Evolutionary conservation across 1,140 invertebrate genomes (phyloP).

Genomic region (Zaprionus kolodkinae): DNA sequence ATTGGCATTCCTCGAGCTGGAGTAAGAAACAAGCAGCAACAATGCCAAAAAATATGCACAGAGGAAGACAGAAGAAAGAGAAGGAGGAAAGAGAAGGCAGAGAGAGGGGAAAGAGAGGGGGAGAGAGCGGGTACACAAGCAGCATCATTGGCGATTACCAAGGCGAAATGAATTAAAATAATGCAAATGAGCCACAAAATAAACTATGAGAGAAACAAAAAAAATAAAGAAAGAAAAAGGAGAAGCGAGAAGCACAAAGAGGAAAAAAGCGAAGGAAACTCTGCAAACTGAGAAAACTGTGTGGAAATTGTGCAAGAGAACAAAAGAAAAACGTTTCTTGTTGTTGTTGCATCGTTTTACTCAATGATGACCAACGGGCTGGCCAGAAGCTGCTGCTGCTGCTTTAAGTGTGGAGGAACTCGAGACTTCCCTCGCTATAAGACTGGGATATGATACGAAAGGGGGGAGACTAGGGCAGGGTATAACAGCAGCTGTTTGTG

Average conservation of each 20-base stretch:
- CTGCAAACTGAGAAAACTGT: conserved; percentile 3
- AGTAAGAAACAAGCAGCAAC: conserved; percentile 22
- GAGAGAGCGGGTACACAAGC: not conserved
- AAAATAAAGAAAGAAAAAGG: too few relatives aligned
- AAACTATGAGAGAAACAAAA: conserved; percentile 35
- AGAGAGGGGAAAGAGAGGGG: not conserved
- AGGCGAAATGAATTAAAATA: conserved; percentile 71
- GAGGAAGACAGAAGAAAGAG: not conserved
- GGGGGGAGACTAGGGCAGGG: not conserved
- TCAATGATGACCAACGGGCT: conserved; percentile 51
- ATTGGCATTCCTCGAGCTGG: conserved; percentile 34
- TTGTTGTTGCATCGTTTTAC: conserved; percentile 13
- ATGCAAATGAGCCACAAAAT: conserved; percentile 75
- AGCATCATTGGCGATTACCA: conserved; percentile 33
- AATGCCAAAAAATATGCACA: conserved; percentile 8
- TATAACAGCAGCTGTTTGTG: conserved; percentile 49
- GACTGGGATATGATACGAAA: too few relatives aligned
- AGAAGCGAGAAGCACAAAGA: not conserved
- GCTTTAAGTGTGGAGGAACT: not conserved
- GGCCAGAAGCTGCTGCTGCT: conserved; percentile 32
- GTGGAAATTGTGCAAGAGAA: conserved; percentile 27
- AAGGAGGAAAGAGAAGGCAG: not conserved
- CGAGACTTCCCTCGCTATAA: too few relatives aligned
- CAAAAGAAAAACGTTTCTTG: conserved; percentile 50
- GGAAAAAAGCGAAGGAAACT: not conserved